Evolutionary conservation across 2,797 vertebrate genomes (phyloP).

Genomic region (Pachyuromys duprasi): DNA sequence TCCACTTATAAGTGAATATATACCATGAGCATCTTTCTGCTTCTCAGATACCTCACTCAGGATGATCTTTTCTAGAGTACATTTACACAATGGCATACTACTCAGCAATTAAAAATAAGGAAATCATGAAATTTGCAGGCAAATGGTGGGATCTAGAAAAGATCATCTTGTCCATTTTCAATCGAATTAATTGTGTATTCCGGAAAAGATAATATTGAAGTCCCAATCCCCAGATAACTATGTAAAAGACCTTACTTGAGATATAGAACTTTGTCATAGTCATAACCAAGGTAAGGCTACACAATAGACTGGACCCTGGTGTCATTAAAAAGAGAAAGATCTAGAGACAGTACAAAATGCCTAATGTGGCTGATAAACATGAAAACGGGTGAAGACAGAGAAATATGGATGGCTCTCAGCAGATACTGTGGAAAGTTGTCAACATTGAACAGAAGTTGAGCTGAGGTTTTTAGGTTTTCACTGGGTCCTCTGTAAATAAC

Average conservation of each 20-base stretch:
- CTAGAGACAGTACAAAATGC: neutral
- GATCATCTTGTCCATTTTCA: neutral
- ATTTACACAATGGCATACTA: too few relatives aligned
- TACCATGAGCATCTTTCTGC: too few relatives aligned
- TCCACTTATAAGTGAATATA: too few relatives aligned
- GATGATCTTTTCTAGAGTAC: too few relatives aligned
- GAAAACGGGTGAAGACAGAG: neutral
- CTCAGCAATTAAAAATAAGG: too few relatives aligned
- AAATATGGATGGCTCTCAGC: neutral
- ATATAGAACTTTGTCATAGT: neutral
- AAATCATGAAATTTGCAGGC: too few relatives aligned
- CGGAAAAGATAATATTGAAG: neutral
- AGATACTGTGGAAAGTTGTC: neutral
- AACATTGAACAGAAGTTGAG: neutral
- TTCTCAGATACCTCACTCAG: too few relatives aligned
- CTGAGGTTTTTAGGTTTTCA: fast-evolving
- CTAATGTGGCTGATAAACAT: neutral
- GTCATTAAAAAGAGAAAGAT: neutral
- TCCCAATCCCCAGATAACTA: neutral
- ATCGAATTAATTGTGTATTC: neutral
- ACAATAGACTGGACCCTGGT: neutral
- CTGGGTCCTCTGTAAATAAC: neutral
- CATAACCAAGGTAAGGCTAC: neutral
- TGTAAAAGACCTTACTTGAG: neutral
- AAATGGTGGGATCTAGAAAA: too few relatives aligned